A percentile compares a stretch with the other conserved stretches of the same genome.
Conservation (phyloP, 1,140 invertebrate genomes). For the Drosophila navojoa region DNA sequence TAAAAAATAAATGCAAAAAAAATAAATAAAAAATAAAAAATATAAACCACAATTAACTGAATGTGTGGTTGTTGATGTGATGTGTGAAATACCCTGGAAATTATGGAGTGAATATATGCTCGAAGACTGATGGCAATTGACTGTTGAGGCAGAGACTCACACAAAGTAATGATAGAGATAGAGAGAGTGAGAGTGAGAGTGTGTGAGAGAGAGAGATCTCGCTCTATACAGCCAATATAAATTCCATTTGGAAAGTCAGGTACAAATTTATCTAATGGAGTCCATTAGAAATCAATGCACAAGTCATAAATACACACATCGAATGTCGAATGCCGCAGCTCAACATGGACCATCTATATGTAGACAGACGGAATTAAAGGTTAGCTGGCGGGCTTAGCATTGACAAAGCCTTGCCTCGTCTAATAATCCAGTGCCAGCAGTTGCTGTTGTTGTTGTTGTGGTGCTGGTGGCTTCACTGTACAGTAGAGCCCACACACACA, state of each 20-base stretch:
- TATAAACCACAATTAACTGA: background rate
- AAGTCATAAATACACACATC: background rate
- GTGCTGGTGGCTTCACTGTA: background rate
- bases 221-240: too few relatives aligned
- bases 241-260: too few relatives aligned
- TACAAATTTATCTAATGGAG: background rate
- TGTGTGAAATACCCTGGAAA: too few relatives aligned
- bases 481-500: constrained; percentile 1
- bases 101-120: too few relatives aligned
- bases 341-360: background rate
- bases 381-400: constrained; percentile 58
- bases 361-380: constrained; percentile 41
- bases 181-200: too few relatives aligned
- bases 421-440: constrained; percentile 8
- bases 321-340: background rate
- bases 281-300: constrained; percentile 16
- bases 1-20: background rate
- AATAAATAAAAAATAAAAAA: background rate
- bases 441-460: constrained; percentile 6
- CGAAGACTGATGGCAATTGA: too few relatives aligned
- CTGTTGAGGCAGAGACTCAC: too few relatives aligned
- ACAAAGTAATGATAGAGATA: too few relatives aligned
- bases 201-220: too few relatives aligned
- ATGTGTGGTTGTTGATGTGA: background rate
- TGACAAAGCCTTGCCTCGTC: constrained; percentile 31